Evolutionary conservation across 2,888 invertebrate genomes (phyloP), one percentile per base, ranked within the genome.

Genomic region (Chelonus formosanus): DNA sequence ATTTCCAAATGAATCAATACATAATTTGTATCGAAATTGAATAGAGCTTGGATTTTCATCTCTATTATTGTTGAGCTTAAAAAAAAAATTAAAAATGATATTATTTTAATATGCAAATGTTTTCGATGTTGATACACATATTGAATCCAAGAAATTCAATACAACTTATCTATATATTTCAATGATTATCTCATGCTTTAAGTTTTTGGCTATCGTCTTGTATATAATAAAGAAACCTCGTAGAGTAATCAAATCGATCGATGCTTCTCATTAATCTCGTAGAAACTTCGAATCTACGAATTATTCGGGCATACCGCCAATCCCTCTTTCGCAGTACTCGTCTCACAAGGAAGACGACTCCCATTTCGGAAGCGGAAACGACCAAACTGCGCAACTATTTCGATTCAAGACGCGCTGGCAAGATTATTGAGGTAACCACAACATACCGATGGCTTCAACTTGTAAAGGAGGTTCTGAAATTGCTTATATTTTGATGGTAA

Each of bases 371-470:
- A 55, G 55, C 56, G 55, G 62, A 61, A 70, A 66, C 66, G 63
- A 56, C 60, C n/a, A 55, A 70, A 72, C 65, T 69, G 63, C 70
- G 62, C 71, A 74, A 75, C 76, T 74, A 75, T 76, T 77, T 76
- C 74, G 74, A 75, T 76, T 74, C 70, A 63, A 70, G 70, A 73
- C 67, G 67, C 54, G 45, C 63, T 70, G 74, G 65, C 74, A 72
- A 74, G 73, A 73, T 32, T 59, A 62, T 32, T 54, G 63, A 56
- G 63, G 55, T 55, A 57, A 40, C 52, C 63, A 40, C 54, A 54
- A 57, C 65, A 70, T 62, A 44, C 60, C 40, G 43, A 55, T 36
- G 59, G 20, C 48, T 44, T 56, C 31, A 48, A 52, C 47, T 48
- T 47, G 45, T 44, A 50, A 60, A 35, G 52, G 31, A 32, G 10